Evolutionary conservation across 2,113 vertebrate genomes (phyloP).

Genomic region (Entomyzon cyanotis): DNA sequence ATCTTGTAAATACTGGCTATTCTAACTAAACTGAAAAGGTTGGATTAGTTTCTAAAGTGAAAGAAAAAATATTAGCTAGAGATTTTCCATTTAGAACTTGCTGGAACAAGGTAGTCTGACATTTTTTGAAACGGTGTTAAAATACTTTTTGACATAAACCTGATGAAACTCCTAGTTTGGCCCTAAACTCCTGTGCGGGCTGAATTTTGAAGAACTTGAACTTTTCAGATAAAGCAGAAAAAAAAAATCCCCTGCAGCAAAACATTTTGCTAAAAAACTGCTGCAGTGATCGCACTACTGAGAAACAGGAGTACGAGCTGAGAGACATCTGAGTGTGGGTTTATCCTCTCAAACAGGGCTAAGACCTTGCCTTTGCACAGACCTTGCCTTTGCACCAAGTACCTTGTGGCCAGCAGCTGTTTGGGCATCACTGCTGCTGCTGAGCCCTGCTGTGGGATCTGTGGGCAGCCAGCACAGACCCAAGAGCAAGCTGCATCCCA

Average conservation of each 20-base stretch:
- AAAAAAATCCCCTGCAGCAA: background rate
- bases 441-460: background rate
- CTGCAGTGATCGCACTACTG: background rate
- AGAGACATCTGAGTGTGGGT: background rate
- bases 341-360: background rate
- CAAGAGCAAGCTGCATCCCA: background rate
- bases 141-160: background rate
- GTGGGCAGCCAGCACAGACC: background rate
- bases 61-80: background rate
- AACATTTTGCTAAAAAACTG: background rate
- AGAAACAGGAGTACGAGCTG: background rate
- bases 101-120: background rate
- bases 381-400: too few species aligned
- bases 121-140: background rate
- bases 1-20: background rate
- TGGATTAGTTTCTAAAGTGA: background rate
- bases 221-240: background rate
- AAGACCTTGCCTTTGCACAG: background rate
- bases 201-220: constrained; percentile 13
- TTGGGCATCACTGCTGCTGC: background rate
- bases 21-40: background rate
- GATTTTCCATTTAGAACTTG: background rate
- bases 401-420: background rate
- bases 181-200: background rate
- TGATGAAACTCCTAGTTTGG: background rate